Evolutionary conservation across 2,888 invertebrate species (phyloP), one percentile per base, ranked within the genome.

Genomic region (Limnephilus auricula): DNA sequence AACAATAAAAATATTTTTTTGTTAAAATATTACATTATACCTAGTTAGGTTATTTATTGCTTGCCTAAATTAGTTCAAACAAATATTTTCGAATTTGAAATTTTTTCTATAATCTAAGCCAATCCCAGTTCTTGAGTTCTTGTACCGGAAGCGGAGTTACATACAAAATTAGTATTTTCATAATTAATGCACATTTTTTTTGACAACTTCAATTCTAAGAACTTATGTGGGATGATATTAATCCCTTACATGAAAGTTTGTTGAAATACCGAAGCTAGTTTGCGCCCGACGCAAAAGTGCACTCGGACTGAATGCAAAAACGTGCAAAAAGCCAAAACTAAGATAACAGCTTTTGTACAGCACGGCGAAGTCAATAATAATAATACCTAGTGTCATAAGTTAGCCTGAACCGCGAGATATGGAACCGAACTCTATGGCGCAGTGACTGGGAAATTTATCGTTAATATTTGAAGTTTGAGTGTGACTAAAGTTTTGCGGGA

Each of bases 371-470:
- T 92, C 91, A 92, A 90, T 90, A 92, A 92, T 91, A 92, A 89
- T 91, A 92, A 87, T 84, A 88, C 85, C 78, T 30, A 87, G 79
- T 90, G 80, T 90, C 37, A 87, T 86, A 92, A 92, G 90, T 92
- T 91, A 31, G 65, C 87, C 65, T 80, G 34, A 91, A 89, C 90
- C 90, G 90, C 92, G 89, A 90, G 88, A 90, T 92, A 92, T 92
- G 92, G 82, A 82, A 90, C 86, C 89, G 91, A 88, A 90, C 80
- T 86, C 45, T 79, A 79, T n/a, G 18, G 95, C 95, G 95, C 95
- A 95, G 65, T 25, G 95, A 95, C 95, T 95, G 93, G 93, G 94
- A 95, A 95, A 96, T 96, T 95, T 96, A 96, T 95, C 94, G 95
- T 94, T 94, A 94, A 94, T 94, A 94, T 94, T 94, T 94, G 94